A percentile compares a stretch with the other conserved stretches of the same genome.
phyloP scores from a whole-genome alignment of 2,797 vertebrate genomes.

The Falco naumanni region DNA sequence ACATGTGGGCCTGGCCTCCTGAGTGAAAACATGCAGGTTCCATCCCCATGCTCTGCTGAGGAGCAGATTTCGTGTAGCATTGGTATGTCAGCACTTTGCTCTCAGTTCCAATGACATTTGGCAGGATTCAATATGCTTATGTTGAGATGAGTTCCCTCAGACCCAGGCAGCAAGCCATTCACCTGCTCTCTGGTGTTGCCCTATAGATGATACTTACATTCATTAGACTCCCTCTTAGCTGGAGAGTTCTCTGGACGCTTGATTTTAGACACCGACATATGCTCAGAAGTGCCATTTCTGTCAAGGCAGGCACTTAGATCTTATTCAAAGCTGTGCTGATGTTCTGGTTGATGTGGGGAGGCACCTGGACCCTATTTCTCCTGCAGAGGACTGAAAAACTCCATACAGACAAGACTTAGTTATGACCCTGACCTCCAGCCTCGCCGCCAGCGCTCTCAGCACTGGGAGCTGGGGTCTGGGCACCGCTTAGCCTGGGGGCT shows the following conservation, averaged over 20 bases:
- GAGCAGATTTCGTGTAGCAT: not conserved
- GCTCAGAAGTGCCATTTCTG: constrained; percentile 28
- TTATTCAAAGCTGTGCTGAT: constrained; percentile 12
- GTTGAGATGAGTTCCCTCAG: not conserved
- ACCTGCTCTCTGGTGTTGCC: not conserved
- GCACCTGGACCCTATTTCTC: constrained; percentile 11
- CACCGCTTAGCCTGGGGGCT: not conserved
- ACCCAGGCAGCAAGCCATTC: not conserved
- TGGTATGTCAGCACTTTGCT: constrained; percentile 29
- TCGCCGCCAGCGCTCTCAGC: accelerated
- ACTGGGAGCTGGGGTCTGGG: not conserved
- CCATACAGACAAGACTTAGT: not conserved
- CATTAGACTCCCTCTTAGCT: not conserved
- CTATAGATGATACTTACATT: not conserved
- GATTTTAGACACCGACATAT: not conserved
- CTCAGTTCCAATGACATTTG: constrained; percentile 10
- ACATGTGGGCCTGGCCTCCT: constrained; percentile 32
- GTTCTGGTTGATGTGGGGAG: constrained; percentile 12
- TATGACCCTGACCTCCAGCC: not conserved
- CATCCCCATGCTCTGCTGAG: not conserved
- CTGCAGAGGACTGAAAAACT: not conserved
- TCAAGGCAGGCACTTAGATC: not conserved
- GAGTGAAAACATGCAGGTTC: constrained; percentile 47
- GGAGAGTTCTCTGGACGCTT: not conserved
- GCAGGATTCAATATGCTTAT: not conserved